Evolutionary conservation across 2,113 vertebrate genomes (phyloP).

Genomic region (Cryptomyrus ogoouensis): DNA sequence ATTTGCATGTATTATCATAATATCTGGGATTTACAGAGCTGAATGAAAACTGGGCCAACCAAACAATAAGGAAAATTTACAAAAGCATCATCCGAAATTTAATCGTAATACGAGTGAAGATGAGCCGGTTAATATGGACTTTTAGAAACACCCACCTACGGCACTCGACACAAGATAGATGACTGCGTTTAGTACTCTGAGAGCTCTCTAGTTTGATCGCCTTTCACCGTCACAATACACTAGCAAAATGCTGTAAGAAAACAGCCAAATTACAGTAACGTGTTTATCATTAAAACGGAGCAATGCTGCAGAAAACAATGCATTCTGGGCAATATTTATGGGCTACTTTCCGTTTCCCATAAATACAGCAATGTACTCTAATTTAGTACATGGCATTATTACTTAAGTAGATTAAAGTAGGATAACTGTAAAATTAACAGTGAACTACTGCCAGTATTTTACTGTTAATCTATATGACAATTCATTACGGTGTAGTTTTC

Average conservation of each 20-base stretch:
- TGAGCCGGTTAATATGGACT: not conserved
- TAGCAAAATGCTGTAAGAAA: not conserved
- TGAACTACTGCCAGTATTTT: not conserved
- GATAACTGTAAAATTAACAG: not conserved
- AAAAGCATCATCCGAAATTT: not conserved
- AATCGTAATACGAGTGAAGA: not conserved
- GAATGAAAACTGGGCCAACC: not conserved
- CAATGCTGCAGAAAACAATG: not conserved
- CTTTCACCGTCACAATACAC: not conserved
- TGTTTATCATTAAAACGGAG: not conserved
- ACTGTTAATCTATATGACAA: not conserved
- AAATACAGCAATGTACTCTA: not conserved
- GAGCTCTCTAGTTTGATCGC: not conserved
- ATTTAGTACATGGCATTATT: not conserved
- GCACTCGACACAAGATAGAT: not conserved
- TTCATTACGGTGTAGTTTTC: not conserved
- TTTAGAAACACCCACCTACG: not conserved
- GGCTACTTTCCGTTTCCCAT: not conserved
- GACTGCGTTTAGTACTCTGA: not conserved
- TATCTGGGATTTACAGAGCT: not conserved
- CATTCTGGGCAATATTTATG: not conserved
- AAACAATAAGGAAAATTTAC: not conserved
- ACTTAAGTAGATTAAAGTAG: not conserved
- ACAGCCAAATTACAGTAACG: not conserved
- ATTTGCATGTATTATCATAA: not conserved